Percentiles rank a stretch among this genome's conserved stretches.
These are phyloP conservation scores for Falco novaeseelandiae DNA, from an alignment of 2,797 vertebrate genomes.

Conservation along the genomic window DNA sequence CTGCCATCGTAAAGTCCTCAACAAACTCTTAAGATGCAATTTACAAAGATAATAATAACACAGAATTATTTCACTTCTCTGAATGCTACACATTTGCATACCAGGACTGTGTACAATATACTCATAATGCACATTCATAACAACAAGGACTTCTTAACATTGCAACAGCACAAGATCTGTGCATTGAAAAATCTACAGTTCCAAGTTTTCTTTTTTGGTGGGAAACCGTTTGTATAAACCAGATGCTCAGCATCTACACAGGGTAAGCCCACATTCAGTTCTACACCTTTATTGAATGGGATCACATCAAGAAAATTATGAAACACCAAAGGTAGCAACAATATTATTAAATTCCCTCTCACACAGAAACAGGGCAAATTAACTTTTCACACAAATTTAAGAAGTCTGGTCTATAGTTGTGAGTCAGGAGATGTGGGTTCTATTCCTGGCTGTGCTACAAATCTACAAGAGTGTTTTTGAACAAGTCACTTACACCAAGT, in stretches of 20 bases:
- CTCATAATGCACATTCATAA: constrained; percentile 84
- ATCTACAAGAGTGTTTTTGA: constrained; percentile 53
- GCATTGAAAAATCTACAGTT: constrained; percentile 73
- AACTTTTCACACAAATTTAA: constrained; percentile 45
- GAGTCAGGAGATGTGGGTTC: constrained; percentile 50
- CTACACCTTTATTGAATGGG: constrained; percentile 47
- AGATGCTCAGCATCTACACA: constrained; percentile 72
- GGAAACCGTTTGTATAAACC: constrained; percentile 67
- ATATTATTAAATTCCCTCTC: not conserved
- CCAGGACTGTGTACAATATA: constrained; percentile 82
- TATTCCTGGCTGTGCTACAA: constrained; percentile 58
- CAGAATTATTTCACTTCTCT: constrained; percentile 84
- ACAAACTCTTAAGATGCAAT: constrained; percentile 83
- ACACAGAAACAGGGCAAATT: constrained; percentile 12
- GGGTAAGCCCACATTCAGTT: constrained; percentile 41
- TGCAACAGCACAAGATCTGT: constrained; percentile 74
- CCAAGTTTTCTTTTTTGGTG: constrained; percentile 72
- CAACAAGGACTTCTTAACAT: constrained; percentile 80
- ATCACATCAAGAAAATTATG: constrained; percentile 17
- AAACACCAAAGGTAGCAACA: constrained; percentile 11
- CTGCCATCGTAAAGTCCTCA: constrained; percentile 81
- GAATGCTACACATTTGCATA: constrained; percentile 84
- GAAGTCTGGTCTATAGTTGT: constrained; percentile 1
- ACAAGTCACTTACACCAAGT: constrained; percentile 55
- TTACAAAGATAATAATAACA: constrained; percentile 85